Evolutionary conservation across 2,888 invertebrate species (phyloP).

Genomic region (Chrysolina americana): DNA sequence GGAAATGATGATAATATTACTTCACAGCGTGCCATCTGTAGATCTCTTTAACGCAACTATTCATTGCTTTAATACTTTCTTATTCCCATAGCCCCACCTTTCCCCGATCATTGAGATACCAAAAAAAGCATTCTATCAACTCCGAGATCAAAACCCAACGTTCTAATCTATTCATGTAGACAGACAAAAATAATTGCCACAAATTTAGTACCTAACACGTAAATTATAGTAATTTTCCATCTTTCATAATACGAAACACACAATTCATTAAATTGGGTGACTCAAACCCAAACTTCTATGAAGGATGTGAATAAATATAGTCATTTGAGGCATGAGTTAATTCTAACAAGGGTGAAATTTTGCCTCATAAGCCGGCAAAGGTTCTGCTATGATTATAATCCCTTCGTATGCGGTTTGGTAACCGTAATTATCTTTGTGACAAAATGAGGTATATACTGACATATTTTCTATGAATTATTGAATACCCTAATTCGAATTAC

Average conservation of each 20-base stretch:
- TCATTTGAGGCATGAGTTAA: slow-evolving; percentile 40
- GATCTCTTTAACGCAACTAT: background rate
- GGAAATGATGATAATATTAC: too few species aligned
- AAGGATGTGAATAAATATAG: slow-evolving; percentile 47
- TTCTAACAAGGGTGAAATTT: slow-evolving; percentile 40
- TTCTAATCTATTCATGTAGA: slow-evolving; percentile 9
- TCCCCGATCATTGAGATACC: slow-evolving; percentile 7
- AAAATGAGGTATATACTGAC: slow-evolving; percentile 15
- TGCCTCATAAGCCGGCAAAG: slow-evolving; percentile 34
- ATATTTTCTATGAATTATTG: too few species aligned
- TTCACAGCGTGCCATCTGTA: too few species aligned
- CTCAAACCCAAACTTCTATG: slow-evolving; percentile 39
- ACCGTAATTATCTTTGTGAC: slow-evolving; percentile 35
- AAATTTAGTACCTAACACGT: slow-evolving; percentile 40
- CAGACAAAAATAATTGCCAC: slow-evolving; percentile 33
- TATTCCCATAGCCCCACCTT: background rate
- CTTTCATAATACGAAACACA: slow-evolving; percentile 36
- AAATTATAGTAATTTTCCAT: slow-evolving; percentile 48
- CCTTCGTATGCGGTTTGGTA: slow-evolving; percentile 33
- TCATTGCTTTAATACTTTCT: background rate
- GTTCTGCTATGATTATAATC: slow-evolving; percentile 41
- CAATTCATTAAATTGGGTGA: slow-evolving; percentile 47
- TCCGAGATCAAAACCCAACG: background rate
- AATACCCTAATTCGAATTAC: background rate
- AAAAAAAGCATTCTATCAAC: slow-evolving; percentile 1